Base-by-base conservation (phyloP, 2,797 vertebrate species). In the Falco biarmicus region DNA sequence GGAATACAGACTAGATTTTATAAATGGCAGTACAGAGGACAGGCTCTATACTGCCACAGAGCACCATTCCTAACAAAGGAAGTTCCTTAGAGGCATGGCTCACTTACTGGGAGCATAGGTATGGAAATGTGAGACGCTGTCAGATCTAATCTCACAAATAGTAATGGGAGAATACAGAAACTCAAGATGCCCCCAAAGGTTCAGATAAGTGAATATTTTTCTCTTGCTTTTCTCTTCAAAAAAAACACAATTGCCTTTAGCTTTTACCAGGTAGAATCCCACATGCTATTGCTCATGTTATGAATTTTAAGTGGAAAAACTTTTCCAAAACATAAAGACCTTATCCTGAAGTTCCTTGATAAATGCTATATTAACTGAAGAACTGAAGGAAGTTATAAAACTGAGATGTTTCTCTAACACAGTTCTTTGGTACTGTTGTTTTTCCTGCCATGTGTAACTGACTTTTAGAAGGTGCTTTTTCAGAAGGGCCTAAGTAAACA, bases 121-220 rank as follows among this genome's bases (percentile, higher is more conserved):
- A 54, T 3, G 39, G 82, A 85, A 93, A 92, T 65, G 29, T 57
- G 45, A 91, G 89, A 77, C 25, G 51, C 45, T 86, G 76, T 64
- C 73, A 95, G 73, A 91, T 93, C 39, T 93, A 80, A 97, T 95
- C 83, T 91, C 82, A 60, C 75, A 88, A 87, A 77, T 11, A 81
- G 39, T 84, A 84, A 71, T 51, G 34, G 51, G 14, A 90, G 73
- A 95, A 69, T 61, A 65, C 50, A 90, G 73, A 78, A 93, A 64
- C 19, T 64, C 39, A 71, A 47, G 82, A 92, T 78, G 60, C 82
- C 56, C 69, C 48, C 29, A 54, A 92, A 93, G 65, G 60, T 86
- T 92, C 59, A 83, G 60, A 80, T 92, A 96, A 93, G 53, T 87
- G 89, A 92, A 60, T 91, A 89, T 89, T 95, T 94, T 96, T 84